Percentiles rank a stretch among this genome's conserved stretches.
Conservation (phyloP, 2,113 vertebrate species). For the Oncorhynchus keta region DNA sequence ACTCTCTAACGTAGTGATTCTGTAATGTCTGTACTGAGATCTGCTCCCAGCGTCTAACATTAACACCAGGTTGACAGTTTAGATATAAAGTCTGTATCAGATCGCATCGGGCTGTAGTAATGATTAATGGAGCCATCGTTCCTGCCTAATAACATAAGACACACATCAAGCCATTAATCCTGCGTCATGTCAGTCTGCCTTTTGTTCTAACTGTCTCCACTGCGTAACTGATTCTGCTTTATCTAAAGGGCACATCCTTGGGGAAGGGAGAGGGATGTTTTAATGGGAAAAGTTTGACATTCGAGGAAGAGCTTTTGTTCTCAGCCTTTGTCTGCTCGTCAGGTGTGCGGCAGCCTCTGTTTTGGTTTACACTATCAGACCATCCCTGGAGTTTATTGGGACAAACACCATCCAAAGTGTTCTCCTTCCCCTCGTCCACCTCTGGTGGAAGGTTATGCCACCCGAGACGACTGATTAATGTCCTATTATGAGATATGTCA, state of each 20-base stretch:
- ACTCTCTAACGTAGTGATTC: conserved; percentile 1
- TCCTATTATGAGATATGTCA: neutral
- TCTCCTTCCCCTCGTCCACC: neutral
- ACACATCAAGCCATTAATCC: conserved; percentile 2
- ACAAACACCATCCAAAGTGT: neutral
- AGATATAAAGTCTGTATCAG: neutral
- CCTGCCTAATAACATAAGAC: conserved; percentile 9
- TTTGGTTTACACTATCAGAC: neutral
- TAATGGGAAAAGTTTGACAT: conserved; percentile 19
- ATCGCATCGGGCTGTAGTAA: neutral
- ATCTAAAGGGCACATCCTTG: conserved; percentile 1
- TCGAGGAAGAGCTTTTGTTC: neutral
- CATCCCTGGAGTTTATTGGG: neutral
- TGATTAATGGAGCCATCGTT: conserved; percentile 7
- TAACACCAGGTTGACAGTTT: neutral
- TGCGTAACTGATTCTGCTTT: conserved; percentile 10
- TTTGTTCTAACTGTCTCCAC: conserved; percentile 11
- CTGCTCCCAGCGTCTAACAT: neutral
- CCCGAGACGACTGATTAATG: neutral
- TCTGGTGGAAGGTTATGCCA: neutral
- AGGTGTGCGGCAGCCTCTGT: neutral
- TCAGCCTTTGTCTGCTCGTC: neutral
- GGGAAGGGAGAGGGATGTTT: neutral
- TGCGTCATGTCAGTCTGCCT: neutral
- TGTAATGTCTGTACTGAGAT: neutral